Evolutionary conservation across 2,797 vertebrate genomes (phyloP), one percentile per base, ranked within the genome.

Genomic region (Catharus ustulatus): DNA sequence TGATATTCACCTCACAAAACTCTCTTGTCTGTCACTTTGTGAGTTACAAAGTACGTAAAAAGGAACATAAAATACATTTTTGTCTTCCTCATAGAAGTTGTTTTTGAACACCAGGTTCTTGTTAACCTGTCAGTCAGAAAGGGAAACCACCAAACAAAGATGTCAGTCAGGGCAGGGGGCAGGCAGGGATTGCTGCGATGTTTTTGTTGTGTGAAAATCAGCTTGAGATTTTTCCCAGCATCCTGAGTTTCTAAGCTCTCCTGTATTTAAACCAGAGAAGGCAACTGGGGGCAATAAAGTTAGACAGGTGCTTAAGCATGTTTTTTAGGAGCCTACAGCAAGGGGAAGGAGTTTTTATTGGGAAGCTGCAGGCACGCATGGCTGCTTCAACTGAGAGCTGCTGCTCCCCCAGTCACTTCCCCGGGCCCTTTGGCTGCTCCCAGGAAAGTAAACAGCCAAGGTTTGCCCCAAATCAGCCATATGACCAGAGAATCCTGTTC

Each of bases 311-410:
- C 63, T 82, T 66, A 46, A 57, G 59, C 4, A 19, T 16, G 21
- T 46, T 51, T 30, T 93, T 76, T 29, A 21, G 71, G 48, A 82
- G 12, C 40, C 46, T 58, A 2, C 1, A 2, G 48, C 30, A 36
- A 62, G 23, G 21, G 29, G 21, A 48, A 34, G 36, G 43, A 55
- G 34, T 58, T 93, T 68, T 62, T 38, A 57, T 51, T 2, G 7
- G n/a, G 30, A 59, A 77, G 36, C 42, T 6, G 2, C 18, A 19
- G 30, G 30, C 82, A 62, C 0, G 0, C 0, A 0, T 72, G 61
- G 23, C 45, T 74, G 42, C 38, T 63, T 76, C 71, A 66, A 17
- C 62, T 68, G n/a, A 10, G 62, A 66, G 43, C 67, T 89, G 14
- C 43, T 20, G 6, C 49, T 61, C 46, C 16, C 51, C 5, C 1